Conservation (phyloP, 2,113 vertebrate genomes). For the Trichomycterus rosablanca region DNA sequence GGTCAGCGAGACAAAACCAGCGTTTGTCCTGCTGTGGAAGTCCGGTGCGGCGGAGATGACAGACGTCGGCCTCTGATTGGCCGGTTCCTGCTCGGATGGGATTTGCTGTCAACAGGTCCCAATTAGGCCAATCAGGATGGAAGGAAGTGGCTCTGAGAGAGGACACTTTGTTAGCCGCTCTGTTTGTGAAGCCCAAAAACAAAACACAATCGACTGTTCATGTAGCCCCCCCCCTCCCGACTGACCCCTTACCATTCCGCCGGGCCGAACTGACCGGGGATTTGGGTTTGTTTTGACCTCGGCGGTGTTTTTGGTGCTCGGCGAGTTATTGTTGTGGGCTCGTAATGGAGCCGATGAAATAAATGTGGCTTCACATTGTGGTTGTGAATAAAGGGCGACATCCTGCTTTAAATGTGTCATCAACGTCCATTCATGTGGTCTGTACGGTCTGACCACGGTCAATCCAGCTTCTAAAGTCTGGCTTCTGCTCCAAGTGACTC, state of each 20-base stretch:
- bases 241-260: slow-evolving; percentile 46
- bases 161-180: slow-evolving; percentile 71
- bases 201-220: slow-evolving; percentile 67
- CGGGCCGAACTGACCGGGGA: slow-evolving; percentile 55
- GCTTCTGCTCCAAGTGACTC: too few relatives aligned
- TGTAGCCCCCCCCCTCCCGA: slow-evolving; percentile 56
- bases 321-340: slow-evolving; percentile 55
- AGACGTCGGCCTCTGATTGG: slow-evolving; percentile 71
- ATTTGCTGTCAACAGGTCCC: slow-evolving; percentile 76
- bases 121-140: slow-evolving; percentile 78
- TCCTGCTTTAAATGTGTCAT: slow-evolving; percentile 71
- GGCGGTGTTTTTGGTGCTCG: slow-evolving; percentile 45
- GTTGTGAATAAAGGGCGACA: slow-evolving; percentile 60
- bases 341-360: slow-evolving; percentile 68
- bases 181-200: slow-evolving; percentile 72
- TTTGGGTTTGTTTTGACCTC: slow-evolving; percentile 43
- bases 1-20: slow-evolving; percentile 67
- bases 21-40: slow-evolving; percentile 66
- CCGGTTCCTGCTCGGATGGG: slow-evolving; percentile 72
- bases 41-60: slow-evolving; percentile 69
- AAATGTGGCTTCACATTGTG: slow-evolving; percentile 59
- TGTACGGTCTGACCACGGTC: too few relatives aligned
- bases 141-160: slow-evolving; percentile 74
- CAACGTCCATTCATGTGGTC: slow-evolving; percentile 47
- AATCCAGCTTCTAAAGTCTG: too few relatives aligned